Base-by-base conservation (phyloP, 2,797 vertebrate species). In the Tachyglossus aculeatus region DNA sequence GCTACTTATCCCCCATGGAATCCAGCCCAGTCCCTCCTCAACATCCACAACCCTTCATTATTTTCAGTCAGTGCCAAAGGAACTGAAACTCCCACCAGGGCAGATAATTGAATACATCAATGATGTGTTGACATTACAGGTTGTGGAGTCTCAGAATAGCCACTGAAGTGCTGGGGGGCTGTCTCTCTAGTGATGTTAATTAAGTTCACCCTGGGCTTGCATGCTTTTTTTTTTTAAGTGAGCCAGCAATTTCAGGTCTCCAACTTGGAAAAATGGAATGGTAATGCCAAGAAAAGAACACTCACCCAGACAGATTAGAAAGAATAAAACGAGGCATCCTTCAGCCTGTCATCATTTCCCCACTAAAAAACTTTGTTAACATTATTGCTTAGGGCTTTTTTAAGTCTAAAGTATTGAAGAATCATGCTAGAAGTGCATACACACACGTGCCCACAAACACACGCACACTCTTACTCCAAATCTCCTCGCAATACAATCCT, bases 21-120 rank as follows among this genome's bases (percentile, higher is more conserved):
- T n/a, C n/a, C n/a, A n/a, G n/a, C n/a, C n/a, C n/a, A n/a, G n/a
- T n/a, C n/a, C n/a, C n/a, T n/a, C n/a, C n/a, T n/a, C n/a, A n/a
- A n/a, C n/a, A n/a, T n/a, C n/a, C n/a, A n/a, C n/a, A 84, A 63
- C 19, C 60, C 67, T 85, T 78, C 39, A 63, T 68, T 82, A 78
- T 83, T 88, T 85, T 82, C 80, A 83, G 39, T 54, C 82, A 50
- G 66, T 4, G 1, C 68, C 77, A 68, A 77, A 83, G 76, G 74
- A 78, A 77, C 48, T 14, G 7, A 86, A 82, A 71, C 69, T 78
- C 80, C 84, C 71, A 64, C 67, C 77, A 82, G 71, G 74, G 67
- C 69, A 68, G 78, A 80, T 85, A 86, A 86, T 80, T 77, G 82
- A 80, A 80, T 43, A 71, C 1, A 72, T 77, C 84, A 78, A 80